A percentile compares a stretch with the other conserved stretches of the same genome.
Conservation (phyloP, 2,113 vertebrate species). For the Melanerpes formicivorus region DNA sequence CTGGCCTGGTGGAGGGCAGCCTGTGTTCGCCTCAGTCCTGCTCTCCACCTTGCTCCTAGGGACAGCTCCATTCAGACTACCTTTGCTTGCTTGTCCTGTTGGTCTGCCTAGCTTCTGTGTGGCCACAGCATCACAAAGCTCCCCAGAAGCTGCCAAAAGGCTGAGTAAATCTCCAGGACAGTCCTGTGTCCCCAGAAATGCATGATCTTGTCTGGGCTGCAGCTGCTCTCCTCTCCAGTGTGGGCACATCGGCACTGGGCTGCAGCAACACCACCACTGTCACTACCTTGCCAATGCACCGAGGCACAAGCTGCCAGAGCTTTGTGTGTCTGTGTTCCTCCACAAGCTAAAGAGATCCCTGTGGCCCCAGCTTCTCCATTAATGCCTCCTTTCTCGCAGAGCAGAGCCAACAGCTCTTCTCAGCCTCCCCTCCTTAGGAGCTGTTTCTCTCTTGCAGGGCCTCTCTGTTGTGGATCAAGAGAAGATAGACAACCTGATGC, state of each 20-base stretch:
- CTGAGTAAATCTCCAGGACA: background rate
- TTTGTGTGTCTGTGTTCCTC: conserved; percentile 25
- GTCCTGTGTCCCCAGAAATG: background rate
- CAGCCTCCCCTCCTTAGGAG: background rate
- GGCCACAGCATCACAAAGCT: conserved; percentile 35
- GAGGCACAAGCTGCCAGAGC: conserved; percentile 27
- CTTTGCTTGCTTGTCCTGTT: background rate
- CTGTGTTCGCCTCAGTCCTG: background rate
- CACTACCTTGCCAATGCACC: background rate
- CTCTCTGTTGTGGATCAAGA: conserved; percentile 89
- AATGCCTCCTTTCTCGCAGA: accelerated
- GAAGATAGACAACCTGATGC: conserved; percentile 90
- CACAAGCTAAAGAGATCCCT: conserved; percentile 2
- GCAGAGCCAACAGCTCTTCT: background rate
- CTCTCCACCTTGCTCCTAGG: background rate
- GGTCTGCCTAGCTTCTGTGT: conserved; percentile 37
- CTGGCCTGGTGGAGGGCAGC: background rate
- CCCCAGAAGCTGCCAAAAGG: conserved; percentile 33
- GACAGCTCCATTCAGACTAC: background rate
- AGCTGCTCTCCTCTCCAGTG: background rate
- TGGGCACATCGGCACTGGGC: background rate
- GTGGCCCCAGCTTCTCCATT: conserved; percentile 32
- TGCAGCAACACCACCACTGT: background rate
- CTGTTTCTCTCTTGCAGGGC: conserved; percentile 76
- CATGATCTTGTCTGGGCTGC: background rate